A percentile compares a stretch with the other conserved stretches of the same genome.
phyloP scores from a whole-genome alignment of 2,113 vertebrate genomes.

The Urocolius indicus region DNA sequence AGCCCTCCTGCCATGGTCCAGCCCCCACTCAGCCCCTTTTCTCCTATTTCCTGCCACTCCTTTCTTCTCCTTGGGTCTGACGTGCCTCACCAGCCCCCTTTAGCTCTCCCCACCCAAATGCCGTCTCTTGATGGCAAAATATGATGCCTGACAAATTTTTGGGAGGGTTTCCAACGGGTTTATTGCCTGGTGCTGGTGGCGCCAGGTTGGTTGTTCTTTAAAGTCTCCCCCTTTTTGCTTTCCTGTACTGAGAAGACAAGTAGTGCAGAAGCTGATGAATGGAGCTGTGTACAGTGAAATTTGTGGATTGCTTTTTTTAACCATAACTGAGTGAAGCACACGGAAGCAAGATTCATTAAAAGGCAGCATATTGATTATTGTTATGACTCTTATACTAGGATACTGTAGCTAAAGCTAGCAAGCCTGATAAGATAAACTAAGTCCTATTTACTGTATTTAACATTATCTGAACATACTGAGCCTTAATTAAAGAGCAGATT shows the following conservation, averaged over 20 bases:
- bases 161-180: not conserved
- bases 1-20: not conserved
- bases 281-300: conserved; percentile 73
- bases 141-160: not conserved
- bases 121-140: not conserved
- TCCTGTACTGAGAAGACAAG: conserved; percentile 73
- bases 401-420: conserved; percentile 82
- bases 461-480: conserved; percentile 82
- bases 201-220: conserved; percentile 82
- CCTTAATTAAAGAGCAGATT: conserved; percentile 68
- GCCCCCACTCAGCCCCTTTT: not conserved
- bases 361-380: conserved; percentile 87
- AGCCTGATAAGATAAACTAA: conserved; percentile 83
- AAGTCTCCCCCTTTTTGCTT: conserved; percentile 59
- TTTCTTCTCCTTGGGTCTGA: not conserved
- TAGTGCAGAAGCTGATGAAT: conserved; percentile 75
- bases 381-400: conserved; percentile 78
- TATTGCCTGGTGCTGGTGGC: not conserved
- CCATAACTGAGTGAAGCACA: conserved; percentile 75
- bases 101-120: not conserved
- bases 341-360: conserved; percentile 83
- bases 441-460: conserved; percentile 85
- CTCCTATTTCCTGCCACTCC: not conserved
- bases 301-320: conserved; percentile 70
- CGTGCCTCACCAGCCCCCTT: not conserved